Percentiles rank a stretch among this genome's conserved stretches.
Evolutionary conservation across 2,888 invertebrate species (phyloP).

Genomic region (Adelphocoris suturalis): DNA sequence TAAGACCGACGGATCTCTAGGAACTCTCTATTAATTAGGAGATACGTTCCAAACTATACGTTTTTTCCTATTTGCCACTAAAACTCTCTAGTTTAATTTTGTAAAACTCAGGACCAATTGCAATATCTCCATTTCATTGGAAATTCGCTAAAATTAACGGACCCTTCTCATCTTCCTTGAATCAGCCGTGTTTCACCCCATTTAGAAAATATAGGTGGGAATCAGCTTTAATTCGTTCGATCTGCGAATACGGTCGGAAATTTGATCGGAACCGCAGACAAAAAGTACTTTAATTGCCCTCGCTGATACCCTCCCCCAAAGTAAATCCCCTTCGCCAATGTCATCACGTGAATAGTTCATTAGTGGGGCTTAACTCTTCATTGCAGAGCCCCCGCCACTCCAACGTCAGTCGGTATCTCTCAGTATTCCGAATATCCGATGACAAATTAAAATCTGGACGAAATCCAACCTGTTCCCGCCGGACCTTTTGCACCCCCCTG

Average conservation of each 20-base stretch:
- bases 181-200: too few species aligned
- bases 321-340: conserved; percentile 22
- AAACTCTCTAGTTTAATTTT: too few species aligned
- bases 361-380: conserved; percentile 53
- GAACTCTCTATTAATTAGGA: too few species aligned
- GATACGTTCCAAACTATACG: too few species aligned
- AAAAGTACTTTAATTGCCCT: neutral
- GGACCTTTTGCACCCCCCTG: neutral
- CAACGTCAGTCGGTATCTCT: neutral
- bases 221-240: too few species aligned
- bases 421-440: conserved; percentile 43
- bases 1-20: too few species aligned
- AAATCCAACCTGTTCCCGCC: conserved; percentile 37
- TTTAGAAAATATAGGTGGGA: too few species aligned
- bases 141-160: too few species aligned
- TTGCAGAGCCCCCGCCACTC: neutral
- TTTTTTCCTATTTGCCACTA: too few species aligned
- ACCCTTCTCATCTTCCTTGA: too few species aligned
- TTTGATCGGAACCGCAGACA: neutral
- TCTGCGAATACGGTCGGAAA: neutral
- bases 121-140: too few species aligned
- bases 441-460: conserved; percentile 62
- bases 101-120: too few species aligned
- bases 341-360: conserved; percentile 59
- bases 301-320: neutral